phyloP scores from a whole-genome alignment of 1,140 invertebrate species.

The Bombus pascuorum region DNA sequence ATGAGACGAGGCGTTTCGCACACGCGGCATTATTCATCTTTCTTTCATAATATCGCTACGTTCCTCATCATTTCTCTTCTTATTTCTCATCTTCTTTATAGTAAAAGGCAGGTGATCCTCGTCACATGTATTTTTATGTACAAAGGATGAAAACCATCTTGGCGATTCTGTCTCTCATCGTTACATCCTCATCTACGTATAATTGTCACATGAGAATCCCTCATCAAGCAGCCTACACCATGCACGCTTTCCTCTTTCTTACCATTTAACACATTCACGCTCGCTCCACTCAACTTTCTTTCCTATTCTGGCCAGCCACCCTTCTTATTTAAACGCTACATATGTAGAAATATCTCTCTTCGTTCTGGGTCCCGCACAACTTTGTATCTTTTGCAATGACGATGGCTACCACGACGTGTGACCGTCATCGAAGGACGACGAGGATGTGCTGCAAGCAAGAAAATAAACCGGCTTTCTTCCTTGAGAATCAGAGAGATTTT shows the following conservation, averaged over 20 bases:
- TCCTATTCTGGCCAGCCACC: constrained; percentile 31
- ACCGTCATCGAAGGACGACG: constrained; percentile 54
- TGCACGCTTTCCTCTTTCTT: constrained; percentile 31
- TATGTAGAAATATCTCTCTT: constrained; percentile 68
- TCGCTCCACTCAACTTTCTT: constrained; percentile 37
- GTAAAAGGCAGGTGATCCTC: constrained; percentile 50
- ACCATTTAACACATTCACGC: constrained; percentile 19
- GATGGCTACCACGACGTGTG: constrained; percentile 63
- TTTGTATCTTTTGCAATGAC: constrained; percentile 66
- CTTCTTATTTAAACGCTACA: constrained; percentile 62
- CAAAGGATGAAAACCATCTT: constrained; percentile 47
- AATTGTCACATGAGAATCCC: constrained; percentile 10
- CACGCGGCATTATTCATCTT: neutral
- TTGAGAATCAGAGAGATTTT: neutral
- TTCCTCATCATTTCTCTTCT: neutral
- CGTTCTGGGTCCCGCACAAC: constrained; percentile 70
- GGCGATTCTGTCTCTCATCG: constrained; percentile 1
- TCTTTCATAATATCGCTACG: constrained; percentile 9
- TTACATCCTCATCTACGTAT: constrained; percentile 19
- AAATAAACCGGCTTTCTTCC: neutral
- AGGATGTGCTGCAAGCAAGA: constrained; percentile 34
- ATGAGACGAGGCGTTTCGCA: constrained; percentile 31
- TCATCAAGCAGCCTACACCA: constrained; percentile 29
- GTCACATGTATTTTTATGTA: constrained; percentile 46
- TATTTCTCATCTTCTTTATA: neutral